These are phyloP conservation scores for Lycorma delicatula DNA, from an alignment of 1,140 invertebrate genomes.

Conservation along the genomic window DNA sequence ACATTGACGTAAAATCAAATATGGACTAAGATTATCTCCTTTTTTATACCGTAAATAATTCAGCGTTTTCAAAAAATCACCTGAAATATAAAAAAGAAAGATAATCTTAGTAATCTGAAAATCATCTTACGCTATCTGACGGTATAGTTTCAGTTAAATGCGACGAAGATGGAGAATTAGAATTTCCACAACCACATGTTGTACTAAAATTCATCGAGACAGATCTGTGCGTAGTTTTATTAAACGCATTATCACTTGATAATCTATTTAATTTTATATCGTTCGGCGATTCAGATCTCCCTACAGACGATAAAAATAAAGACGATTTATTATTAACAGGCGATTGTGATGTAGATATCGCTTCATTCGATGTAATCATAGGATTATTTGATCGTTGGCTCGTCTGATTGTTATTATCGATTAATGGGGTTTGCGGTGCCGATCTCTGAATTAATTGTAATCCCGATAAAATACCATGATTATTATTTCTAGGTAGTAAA, in stretches of 20 bases:
- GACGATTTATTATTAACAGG: background rate
- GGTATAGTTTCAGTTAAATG: background rate
- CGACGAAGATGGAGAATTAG: background rate
- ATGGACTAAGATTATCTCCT: too few species aligned
- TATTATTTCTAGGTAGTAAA: constrained; percentile 17
- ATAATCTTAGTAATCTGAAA: constrained; percentile 13
- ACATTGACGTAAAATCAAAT: too few species aligned
- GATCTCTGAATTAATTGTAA: constrained; percentile 17
- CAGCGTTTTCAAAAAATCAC: too few species aligned
- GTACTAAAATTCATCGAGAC: constrained; percentile 25
- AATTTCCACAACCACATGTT: background rate
- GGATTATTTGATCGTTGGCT: constrained; percentile 12
- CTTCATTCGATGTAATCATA: constrained; percentile 9
- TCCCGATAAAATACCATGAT: constrained; percentile 11
- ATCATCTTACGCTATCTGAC: constrained; percentile 11
- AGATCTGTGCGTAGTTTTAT: constrained; percentile 14
- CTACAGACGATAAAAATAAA: background rate
- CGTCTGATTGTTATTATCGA: constrained; percentile 9
- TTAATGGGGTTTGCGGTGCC: constrained; percentile 14
- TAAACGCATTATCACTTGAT: background rate
- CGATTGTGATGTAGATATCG: background rate
- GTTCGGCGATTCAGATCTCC: background rate
- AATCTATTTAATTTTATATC: background rate
- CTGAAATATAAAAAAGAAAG: too few species aligned
- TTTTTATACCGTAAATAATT: too few species aligned